Percentiles rank a stretch among this genome's conserved stretches.
These are phyloP conservation scores for Peromyscus attwateri DNA, from an alignment of 2,797 vertebrate species.

Conservation along the genomic window DNA sequence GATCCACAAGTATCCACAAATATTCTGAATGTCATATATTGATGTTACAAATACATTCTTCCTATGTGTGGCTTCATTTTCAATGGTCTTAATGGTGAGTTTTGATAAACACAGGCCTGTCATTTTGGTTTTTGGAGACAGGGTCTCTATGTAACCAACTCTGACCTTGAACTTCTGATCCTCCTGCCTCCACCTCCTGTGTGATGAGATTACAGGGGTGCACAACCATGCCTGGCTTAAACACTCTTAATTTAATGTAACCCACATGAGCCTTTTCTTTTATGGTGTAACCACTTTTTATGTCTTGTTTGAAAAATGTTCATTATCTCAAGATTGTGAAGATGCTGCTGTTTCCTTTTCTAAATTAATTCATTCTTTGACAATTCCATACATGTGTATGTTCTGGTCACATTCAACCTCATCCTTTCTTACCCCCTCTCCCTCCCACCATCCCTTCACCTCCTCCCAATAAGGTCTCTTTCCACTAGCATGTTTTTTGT, in stretches of 20 bases:
- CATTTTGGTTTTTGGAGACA: not conserved
- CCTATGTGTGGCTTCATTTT: not conserved
- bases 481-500: not conserved
- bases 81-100: not conserved
- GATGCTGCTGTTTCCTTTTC: not conserved
- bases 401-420: not conserved
- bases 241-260: constrained; percentile 42
- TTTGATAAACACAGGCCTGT: constrained; percentile 30
- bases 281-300: not conserved
- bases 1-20: not conserved
- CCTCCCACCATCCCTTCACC: not conserved
- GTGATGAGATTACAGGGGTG: not conserved
- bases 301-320: constrained; percentile 38
- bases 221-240: not conserved
- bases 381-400: not conserved
- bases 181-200: not conserved
- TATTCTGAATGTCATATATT: constrained; percentile 24
- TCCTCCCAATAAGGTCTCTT: not conserved
- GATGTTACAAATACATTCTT: not conserved
- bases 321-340: constrained; percentile 1
- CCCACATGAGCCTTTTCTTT: constrained; percentile 25
- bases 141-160: not conserved
- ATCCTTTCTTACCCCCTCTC: not conserved
- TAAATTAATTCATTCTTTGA: not conserved
- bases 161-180: not conserved